Percentiles rank a stretch among this genome's conserved stretches.
Conservation (phyloP, 1,140 invertebrate genomes). For the Riptortus pedestris region DNA sequence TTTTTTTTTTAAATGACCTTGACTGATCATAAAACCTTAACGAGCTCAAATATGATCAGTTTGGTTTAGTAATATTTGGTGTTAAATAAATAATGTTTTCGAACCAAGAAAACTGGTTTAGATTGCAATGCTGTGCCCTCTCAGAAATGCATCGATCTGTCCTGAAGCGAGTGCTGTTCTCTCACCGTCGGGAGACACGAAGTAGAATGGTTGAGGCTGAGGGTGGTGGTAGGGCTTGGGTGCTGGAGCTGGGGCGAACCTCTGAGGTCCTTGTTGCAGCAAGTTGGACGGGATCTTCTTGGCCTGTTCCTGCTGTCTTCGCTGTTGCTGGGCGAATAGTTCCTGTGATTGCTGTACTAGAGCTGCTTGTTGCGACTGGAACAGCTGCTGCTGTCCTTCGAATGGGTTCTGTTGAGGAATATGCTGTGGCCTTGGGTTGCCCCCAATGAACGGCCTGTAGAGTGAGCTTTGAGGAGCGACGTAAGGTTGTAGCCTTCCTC, state of each 20-base stretch:
- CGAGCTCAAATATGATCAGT: too few relatives aligned
- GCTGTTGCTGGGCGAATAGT: conserved; percentile 56
- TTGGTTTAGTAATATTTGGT: too few relatives aligned
- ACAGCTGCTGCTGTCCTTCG: conserved; percentile 49
- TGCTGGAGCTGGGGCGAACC: conserved; percentile 23
- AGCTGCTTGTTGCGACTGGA: conserved; percentile 58
- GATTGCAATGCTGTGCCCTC: conserved; percentile 56
- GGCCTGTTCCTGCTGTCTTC: conserved; percentile 28
- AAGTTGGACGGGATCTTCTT: conserved; percentile 24
- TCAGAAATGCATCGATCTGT: conserved; percentile 69
- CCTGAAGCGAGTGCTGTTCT: conserved; percentile 36
- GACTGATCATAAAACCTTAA: too few relatives aligned
- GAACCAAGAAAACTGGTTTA: too few relatives aligned
- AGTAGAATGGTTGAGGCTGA: conserved; percentile 37
- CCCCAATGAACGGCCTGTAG: conserved; percentile 26
- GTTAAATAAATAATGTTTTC: too few relatives aligned
- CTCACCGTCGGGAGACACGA: conserved; percentile 38
- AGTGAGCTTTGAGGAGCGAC: conserved; percentile 36
- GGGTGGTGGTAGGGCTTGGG: conserved; percentile 14
- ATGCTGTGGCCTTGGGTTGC: conserved; percentile 29
- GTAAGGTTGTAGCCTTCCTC: conserved; percentile 61
- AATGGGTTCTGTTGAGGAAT: conserved; percentile 21
- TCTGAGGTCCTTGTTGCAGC: conserved; percentile 31
- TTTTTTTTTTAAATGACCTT: too few relatives aligned
- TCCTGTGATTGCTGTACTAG: conserved; percentile 59